Percentiles rank a stretch among this genome's conserved stretches.
Conservation (phyloP, 2,888 invertebrate genomes). For the Mimachlamys varia region DNA sequence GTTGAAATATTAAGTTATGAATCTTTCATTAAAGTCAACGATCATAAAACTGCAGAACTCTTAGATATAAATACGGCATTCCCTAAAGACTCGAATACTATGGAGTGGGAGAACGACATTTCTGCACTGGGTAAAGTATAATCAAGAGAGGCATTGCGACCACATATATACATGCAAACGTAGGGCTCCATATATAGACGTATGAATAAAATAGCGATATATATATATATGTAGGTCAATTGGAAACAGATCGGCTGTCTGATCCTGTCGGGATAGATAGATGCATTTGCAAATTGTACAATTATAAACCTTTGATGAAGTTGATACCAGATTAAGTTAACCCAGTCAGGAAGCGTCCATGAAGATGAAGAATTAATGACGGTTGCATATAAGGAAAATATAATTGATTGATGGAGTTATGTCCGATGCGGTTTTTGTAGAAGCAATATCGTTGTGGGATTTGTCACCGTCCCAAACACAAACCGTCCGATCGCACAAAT, state of each 20-base stretch:
- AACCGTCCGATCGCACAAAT: background rate
- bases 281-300: background rate
- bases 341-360: background rate
- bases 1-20: too few relatives aligned
- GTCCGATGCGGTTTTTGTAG: too few relatives aligned
- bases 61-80: too few relatives aligned
- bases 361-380: background rate
- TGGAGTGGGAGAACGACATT: background rate
- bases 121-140: background rate
- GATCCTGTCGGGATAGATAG: background rate
- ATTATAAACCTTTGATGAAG: slow-evolving; percentile 1
- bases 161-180: background rate
- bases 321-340: background rate
- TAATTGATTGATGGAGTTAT: background rate
- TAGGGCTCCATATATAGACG: background rate
- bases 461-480: background rate
- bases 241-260: background rate
- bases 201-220: background rate
- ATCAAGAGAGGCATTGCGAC: background rate
- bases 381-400: background rate
- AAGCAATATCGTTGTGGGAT: background rate
- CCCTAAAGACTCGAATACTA: background rate
- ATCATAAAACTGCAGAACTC: too few relatives aligned
- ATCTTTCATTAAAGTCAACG: too few relatives aligned
- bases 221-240: background rate